Base-by-base conservation (phyloP, 2,888 invertebrate genomes). In the Platerodrilus igneus region DNA sequence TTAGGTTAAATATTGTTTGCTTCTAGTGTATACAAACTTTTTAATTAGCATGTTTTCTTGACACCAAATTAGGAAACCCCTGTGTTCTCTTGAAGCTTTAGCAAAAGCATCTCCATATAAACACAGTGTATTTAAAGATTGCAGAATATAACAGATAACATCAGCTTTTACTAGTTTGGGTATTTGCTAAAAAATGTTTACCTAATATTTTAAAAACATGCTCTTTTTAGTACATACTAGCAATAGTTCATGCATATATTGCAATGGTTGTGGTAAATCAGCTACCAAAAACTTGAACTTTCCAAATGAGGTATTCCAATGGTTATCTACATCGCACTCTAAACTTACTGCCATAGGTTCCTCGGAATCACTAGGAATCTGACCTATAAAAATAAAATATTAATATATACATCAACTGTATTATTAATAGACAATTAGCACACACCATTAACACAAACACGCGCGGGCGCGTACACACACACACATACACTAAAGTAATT, bases 31-130 rank as follows among this genome's bases (percentile, higher is more conserved):
- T 9, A 60, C 73, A 67, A 69, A 92, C 92, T 89, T 91, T 63
- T 91, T 90, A 46, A 97, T 91, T 2, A 97, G 73, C 20, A 93
- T 72, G 66, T 94, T 94, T 68, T 95, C 93, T 66, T 99, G 94
- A 51, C 91, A 91, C 90, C 93, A 94, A 54, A 93, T 90, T 42
- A 96, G 85, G 68, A 94, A 89, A 35, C 92, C 89, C 53, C 86
- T 77, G 60, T 96, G 89, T 56, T 95, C 93, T 42, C 86, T 83
- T 1, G 92, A 79, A 0, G 89, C 87, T 60, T 82, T 84, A 9
- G 80, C 80, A 51, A 92, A 76, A n/a, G 93, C 90, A 63, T 97
- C 96, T 0, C 93, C 93, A 62, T 96, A 92, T 14, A 99, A 73
- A 38, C 91, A 85, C 60, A 97, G 75, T 40, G 91, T 82, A 68